Percentiles rank a stretch among this genome's conserved stretches.
These are phyloP conservation scores for Calcarius lapponicus DNA, from an alignment of 2,797 vertebrate species.

Conservation along the genomic window DNA sequence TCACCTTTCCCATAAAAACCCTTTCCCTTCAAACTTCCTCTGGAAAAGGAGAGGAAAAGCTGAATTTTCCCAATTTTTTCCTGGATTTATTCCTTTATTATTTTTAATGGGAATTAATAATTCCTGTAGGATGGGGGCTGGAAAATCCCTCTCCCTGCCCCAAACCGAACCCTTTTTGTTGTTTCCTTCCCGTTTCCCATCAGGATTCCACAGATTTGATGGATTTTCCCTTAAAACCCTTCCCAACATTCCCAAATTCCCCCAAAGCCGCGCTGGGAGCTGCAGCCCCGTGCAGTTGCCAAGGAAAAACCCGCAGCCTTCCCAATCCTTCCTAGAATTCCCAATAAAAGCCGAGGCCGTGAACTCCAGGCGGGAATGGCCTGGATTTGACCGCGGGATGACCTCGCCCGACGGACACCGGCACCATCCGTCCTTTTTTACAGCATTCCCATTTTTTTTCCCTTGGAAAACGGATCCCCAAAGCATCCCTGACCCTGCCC, in stretches of 20 bases:
- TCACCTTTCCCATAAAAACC: too few species aligned
- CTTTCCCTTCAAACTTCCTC: not conserved
- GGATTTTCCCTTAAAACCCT: not conserved
- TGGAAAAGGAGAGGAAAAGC: not conserved
- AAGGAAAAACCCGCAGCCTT: slow-evolving; percentile 1
- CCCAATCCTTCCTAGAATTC: not conserved
- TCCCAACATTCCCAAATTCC: not conserved
- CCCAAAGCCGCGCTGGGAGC: not conserved
- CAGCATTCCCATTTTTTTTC: slow-evolving; percentile 71
- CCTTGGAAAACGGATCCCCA: slow-evolving; percentile 62
- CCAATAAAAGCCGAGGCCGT: not conserved
- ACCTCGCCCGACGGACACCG: slow-evolving; percentile 83
- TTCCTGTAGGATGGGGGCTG: not conserved
- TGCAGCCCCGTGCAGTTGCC: slow-evolving; percentile 58
- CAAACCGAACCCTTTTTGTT: not conserved
- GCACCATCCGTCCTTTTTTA: slow-evolving; percentile 74
- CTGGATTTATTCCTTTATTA: not conserved
- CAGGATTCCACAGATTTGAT: accelerated
- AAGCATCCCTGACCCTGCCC: slow-evolving; percentile 63
- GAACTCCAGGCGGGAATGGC: slow-evolving; percentile 70
- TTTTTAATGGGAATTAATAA: accelerated
- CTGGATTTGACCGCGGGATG: slow-evolving; percentile 85
- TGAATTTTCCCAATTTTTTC: accelerated
- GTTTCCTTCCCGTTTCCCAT: not conserved
- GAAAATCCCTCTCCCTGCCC: not conserved